Evolutionary conservation across 2,888 invertebrate genomes (phyloP).

Genomic region (Phrixothrix hirtus): DNA sequence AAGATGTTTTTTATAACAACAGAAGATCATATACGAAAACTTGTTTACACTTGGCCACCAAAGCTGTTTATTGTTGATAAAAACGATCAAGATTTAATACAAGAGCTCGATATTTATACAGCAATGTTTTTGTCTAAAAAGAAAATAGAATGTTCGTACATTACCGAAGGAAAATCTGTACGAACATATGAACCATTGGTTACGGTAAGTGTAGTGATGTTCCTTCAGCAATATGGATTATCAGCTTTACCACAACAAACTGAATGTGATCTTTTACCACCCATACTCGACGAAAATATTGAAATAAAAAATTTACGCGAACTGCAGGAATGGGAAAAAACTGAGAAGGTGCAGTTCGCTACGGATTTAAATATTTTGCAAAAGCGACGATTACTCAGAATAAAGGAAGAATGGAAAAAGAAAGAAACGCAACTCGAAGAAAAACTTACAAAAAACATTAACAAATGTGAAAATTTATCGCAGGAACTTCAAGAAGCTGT

Average conservation of each 20-base stretch:
- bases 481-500: conserved; percentile 64
- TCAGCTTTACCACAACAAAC: conserved; percentile 16
- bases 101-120: conserved; percentile 40
- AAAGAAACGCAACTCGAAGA: conserved; percentile 59
- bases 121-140: conserved; percentile 27
- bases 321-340: conserved; percentile 74
- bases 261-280: conserved; percentile 40
- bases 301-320: conserved; percentile 65
- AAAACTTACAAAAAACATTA: conserved; percentile 62
- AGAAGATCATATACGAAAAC: conserved; percentile 37
- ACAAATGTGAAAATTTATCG: conserved; percentile 65
- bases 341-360: conserved; percentile 67
- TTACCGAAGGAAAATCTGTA: conserved; percentile 35
- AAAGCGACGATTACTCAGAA: conserved; percentile 29
- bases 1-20: conserved; percentile 46
- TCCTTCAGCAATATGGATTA: conserved; percentile 32
- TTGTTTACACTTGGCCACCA: conserved; percentile 46
- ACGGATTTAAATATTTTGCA: conserved; percentile 57
- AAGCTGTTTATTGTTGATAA: conserved; percentile 43
- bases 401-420: conserved; percentile 43
- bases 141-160: conserved; percentile 31
- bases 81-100: conserved; percentile 38
- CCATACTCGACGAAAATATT: conserved; percentile 50
- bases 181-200: conserved; percentile 40
- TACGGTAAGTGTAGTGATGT: conserved; percentile 41